A percentile compares a stretch with the other conserved stretches of the same genome.
phyloP scores from a whole-genome alignment of 2,113 vertebrate genomes.

The Sebastes schlegelii region DNA sequence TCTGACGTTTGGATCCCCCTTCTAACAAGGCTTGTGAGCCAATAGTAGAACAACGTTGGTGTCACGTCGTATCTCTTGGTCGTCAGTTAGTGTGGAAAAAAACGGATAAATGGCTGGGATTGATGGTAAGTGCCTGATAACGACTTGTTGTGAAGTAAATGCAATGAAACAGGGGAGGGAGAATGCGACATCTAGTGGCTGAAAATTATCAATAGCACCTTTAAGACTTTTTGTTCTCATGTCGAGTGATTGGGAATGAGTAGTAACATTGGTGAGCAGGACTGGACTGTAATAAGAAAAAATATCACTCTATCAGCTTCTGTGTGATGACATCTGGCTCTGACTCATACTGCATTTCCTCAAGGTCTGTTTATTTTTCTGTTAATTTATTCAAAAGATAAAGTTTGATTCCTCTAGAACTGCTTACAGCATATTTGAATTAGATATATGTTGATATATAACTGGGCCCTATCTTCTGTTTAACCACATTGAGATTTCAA shows the following conservation, averaged over 20 bases:
- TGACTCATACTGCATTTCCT: background rate
- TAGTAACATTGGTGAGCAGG: background rate
- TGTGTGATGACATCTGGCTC: background rate
- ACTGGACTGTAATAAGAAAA: background rate
- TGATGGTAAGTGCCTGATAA: too few relatives aligned
- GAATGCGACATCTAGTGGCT: too few relatives aligned
- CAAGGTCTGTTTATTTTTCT: background rate
- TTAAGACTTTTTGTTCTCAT: background rate
- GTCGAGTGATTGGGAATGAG: background rate
- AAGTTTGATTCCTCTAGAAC: background rate
- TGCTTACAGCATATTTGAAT: background rate
- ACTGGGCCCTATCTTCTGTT: background rate
- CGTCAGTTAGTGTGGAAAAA: too few relatives aligned
- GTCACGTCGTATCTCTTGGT: too few relatives aligned
- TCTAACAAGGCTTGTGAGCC: too few relatives aligned
- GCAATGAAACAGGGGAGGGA: too few relatives aligned
- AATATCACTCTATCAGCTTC: background rate
- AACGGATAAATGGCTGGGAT: too few relatives aligned
- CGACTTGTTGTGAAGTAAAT: too few relatives aligned
- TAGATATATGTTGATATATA: slow-evolving; percentile 1
- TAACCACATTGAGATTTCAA: background rate
- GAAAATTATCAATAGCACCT: too few relatives aligned
- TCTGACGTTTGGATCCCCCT: too few relatives aligned
- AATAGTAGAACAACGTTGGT: too few relatives aligned
- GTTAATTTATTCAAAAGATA: background rate